Percentiles rank a stretch among this genome's conserved stretches.
Conservation (phyloP, 2,113 vertebrate species). For the Sciurus niger region DNA sequence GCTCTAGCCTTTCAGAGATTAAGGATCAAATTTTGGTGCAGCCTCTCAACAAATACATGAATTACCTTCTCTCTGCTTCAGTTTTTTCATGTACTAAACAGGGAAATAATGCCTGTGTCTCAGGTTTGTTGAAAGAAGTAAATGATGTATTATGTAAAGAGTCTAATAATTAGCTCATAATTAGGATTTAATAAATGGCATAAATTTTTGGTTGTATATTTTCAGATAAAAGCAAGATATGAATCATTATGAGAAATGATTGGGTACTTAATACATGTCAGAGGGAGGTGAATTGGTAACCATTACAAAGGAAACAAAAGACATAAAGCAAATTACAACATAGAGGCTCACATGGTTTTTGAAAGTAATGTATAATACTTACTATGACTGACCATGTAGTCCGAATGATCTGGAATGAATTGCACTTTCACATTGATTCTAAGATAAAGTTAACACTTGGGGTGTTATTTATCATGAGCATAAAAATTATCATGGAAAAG, state of each 20-base stretch:
- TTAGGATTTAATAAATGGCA: constrained; percentile 40
- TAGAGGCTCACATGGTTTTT: not conserved
- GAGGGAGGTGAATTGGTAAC: constrained; percentile 22
- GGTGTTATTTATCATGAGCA: not conserved
- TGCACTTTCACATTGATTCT: not conserved
- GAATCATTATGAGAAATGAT: constrained; percentile 16
- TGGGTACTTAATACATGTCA: not conserved
- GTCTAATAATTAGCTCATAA: constrained; percentile 58
- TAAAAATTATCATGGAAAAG: constrained; percentile 48
- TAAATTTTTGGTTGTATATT: constrained; percentile 53
- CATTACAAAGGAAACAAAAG: constrained; percentile 53
- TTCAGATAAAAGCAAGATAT: constrained; percentile 35
- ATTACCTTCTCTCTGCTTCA: constrained; percentile 31
- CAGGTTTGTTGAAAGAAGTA: constrained; percentile 33
- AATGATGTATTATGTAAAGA: constrained; percentile 6
- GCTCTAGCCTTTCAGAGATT: constrained; percentile 14
- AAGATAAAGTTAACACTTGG: not conserved
- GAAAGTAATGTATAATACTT: not conserved
- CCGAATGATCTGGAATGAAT: not conserved
- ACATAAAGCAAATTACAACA: constrained; percentile 39
- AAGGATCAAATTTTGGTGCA: not conserved
- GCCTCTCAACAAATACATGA: not conserved
- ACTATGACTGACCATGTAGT: not conserved
- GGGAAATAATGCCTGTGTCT: not conserved
- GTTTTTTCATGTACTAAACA: not conserved